Evolutionary conservation across 92 coral and sea anemone species (phyloP).

Genomic region (Parazoanthus atlanticus): DNA sequence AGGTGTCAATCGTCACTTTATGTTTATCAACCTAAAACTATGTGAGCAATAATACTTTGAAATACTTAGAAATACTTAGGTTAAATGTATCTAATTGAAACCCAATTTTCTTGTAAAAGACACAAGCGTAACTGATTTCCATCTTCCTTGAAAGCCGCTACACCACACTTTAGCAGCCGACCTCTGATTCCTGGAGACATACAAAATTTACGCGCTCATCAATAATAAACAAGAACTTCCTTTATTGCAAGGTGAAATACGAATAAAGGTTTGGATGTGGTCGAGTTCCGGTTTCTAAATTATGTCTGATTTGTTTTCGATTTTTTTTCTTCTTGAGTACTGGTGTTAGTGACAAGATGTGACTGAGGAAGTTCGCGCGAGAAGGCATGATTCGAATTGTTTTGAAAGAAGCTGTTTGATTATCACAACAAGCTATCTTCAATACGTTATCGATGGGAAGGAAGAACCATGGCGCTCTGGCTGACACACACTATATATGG

Average conservation of each 20-base stretch:
- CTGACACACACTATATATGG: not conserved
- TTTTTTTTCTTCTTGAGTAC: not conserved
- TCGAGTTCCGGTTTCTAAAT: not conserved
- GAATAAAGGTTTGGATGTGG: not conserved
- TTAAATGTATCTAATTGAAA: not conserved
- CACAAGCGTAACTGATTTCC: not conserved
- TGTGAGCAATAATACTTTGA: not conserved
- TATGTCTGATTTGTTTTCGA: not conserved
- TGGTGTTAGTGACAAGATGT: not conserved
- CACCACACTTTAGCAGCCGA: not conserved
- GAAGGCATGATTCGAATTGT: not conserved
- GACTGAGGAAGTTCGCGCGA: not conserved
- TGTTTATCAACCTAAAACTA: not conserved
- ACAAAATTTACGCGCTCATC: conserved; percentile 14
- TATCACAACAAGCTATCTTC: conserved; percentile 5
- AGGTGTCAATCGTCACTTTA: not conserved
- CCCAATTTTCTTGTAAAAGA: not conserved
- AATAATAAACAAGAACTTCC: conserved; percentile 14
- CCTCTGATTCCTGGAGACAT: not conserved
- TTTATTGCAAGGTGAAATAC: conserved; percentile 12
- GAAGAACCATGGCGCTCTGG: not conserved
- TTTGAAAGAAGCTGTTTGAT: conserved; percentile 31
- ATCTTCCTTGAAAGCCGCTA: conserved; percentile 9
- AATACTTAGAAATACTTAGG: not conserved
- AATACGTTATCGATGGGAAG: not conserved